These are phyloP conservation scores for Vanessa cardui DNA, from an alignment of 2,888 invertebrate genomes.

Conservation along the genomic window DNA sequence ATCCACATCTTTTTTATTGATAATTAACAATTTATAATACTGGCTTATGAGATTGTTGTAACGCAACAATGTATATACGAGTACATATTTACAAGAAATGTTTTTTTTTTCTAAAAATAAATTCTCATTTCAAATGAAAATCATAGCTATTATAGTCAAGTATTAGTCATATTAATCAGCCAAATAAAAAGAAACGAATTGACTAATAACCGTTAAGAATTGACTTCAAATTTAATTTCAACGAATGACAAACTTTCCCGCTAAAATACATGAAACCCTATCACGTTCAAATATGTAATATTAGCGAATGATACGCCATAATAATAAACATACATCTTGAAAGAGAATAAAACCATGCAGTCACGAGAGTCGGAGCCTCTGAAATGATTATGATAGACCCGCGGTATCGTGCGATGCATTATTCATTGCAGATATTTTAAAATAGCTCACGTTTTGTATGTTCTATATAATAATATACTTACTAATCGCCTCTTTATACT, in stretches of 20 bases:
- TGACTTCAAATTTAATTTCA: too few species aligned
- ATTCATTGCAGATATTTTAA: conserved; percentile 24
- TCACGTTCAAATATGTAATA: conserved; percentile 6
- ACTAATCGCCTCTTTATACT: neutral
- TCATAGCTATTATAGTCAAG: too few species aligned
- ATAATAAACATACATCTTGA: conserved; percentile 9
- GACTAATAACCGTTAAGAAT: too few species aligned
- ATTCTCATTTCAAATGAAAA: too few species aligned
- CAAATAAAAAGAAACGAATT: too few species aligned
- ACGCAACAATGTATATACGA: too few species aligned
- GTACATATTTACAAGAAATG: too few species aligned
- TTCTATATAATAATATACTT: conserved; percentile 4
- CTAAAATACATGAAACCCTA: neutral
- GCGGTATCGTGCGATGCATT: conserved; percentile 28
- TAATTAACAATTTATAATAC: too few species aligned
- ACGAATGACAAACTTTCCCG: neutral
- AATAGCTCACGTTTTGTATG: conserved; percentile 21
- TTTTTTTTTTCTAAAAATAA: too few species aligned
- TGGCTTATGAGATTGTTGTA: too few species aligned
- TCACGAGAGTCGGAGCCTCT: conserved; percentile 3
- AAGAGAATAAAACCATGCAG: neutral
- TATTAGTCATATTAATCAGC: too few species aligned
- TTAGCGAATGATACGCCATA: conserved; percentile 2
- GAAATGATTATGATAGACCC: conserved; percentile 16
- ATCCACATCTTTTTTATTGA: too few species aligned